Base-by-base conservation (phyloP, 1,140 invertebrate genomes). In the Conus ventricosus region DNA sequence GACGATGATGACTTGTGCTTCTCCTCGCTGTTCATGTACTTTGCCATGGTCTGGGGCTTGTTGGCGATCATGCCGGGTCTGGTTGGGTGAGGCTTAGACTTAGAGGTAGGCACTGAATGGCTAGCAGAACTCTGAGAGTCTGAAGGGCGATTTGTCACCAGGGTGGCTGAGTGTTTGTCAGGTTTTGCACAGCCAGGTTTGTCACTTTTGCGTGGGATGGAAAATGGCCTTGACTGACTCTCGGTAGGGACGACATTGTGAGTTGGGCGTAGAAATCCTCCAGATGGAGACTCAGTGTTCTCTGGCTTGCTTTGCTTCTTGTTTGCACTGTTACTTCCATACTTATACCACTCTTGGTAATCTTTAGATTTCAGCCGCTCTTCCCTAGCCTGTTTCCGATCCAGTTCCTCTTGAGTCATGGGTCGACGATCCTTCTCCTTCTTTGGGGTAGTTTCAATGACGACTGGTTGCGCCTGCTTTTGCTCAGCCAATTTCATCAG, bases 401-500 rank as follows among this genome's bases (percentile, higher is more conserved):
- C 87, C 15, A 76, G 75, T 55, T 88, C 87, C 10, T 88, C 82
- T 54, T 84, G 87, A 11, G 81, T 88, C 87, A 84, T 84, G 4
- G 87, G 87, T 25, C 87, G 80, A 0, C 13, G 6, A 51, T 88
- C 87, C 55, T 88, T 88, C 63, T 88, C 63, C 60, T 88, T 88
- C 67, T 51, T 51, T 23, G 53, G 23, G 3, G 67, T 54, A 1
- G 55, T 54, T 10, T 88, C 67, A 60, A 88, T 82, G 53, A 84
- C 84, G 25, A 88, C 87, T n/a, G 87, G 88, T n/a, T 85, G 71
- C 17, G 23, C 57, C 17, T 85, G 67, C 75, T 86, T 89, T 27
- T 89, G 54, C 75, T 89, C 88, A 17, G 88, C 88, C 55, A 85
- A 27, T 67, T 85, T 89, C 54, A 89, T 39, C 4, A 85, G 53